phyloP scores from a whole-genome alignment of 2,113 vertebrate genomes.

The Maccullochella peelii region DNA sequence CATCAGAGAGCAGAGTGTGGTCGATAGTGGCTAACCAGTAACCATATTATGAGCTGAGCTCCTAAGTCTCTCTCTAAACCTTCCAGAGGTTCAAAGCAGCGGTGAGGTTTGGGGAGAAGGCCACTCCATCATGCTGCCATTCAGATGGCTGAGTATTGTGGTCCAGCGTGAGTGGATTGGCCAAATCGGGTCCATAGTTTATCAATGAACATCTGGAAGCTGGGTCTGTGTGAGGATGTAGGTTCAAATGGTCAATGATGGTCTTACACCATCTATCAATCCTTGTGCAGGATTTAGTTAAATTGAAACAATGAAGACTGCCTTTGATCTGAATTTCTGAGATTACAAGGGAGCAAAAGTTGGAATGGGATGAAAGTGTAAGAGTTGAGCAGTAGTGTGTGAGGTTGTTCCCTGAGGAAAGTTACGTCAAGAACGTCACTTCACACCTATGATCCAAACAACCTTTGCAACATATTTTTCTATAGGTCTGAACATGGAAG shows the following conservation, averaged over 20 bases:
- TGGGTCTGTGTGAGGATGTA: constrained; percentile 48
- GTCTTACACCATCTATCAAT: constrained; percentile 47
- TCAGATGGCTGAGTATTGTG: constrained; percentile 73
- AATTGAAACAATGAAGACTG: constrained; percentile 9
- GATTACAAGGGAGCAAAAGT: constrained; percentile 7
- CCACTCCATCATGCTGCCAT: constrained; percentile 78
- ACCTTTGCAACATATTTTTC: constrained; percentile 1
- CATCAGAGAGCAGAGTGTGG: constrained; percentile 85
- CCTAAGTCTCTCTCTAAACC: constrained; percentile 81
- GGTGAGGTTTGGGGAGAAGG: constrained; percentile 79
- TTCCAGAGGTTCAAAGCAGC: constrained; percentile 80
- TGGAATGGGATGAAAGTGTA: constrained; percentile 31
- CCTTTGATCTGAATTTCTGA: constrained; percentile 38
- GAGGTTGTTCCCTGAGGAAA: constrained; percentile 8
- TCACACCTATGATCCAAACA: constrained; percentile 12
- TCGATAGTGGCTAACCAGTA: constrained; percentile 85
- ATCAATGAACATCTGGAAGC: constrained; percentile 79
- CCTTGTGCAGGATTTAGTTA: constrained; percentile 8
- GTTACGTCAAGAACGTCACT: constrained; percentile 4
- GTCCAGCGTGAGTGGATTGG: constrained; percentile 61
- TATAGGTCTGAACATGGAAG: no score
- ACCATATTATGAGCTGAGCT: constrained; percentile 85
- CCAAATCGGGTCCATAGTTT: constrained; percentile 73
- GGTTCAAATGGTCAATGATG: constrained; percentile 68
- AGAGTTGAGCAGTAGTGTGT: constrained; percentile 2